Percentiles rank a stretch among this genome's conserved stretches.
phyloP scores from a whole-genome alignment of 2,888 invertebrate species.

The Autographa gamma region DNA sequence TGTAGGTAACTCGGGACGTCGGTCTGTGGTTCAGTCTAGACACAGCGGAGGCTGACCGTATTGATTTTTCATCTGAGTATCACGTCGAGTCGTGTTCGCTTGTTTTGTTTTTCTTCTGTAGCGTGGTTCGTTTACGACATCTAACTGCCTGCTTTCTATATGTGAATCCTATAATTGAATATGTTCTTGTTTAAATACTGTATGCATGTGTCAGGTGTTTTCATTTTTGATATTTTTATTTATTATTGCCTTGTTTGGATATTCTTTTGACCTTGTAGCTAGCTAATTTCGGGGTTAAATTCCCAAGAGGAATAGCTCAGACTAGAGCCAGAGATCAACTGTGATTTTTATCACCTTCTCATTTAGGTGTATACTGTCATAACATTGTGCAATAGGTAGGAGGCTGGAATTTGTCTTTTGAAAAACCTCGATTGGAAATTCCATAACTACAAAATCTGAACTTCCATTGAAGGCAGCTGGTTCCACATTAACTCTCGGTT shows the following conservation, averaged over 20 bases:
- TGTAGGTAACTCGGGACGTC: slow-evolving; percentile 48
- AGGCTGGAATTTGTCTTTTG: too few relatives aligned
- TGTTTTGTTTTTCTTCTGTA: slow-evolving; percentile 23
- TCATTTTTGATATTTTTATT: background rate
- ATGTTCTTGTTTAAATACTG: background rate
- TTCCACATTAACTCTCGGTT: too few relatives aligned
- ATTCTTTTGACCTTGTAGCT: background rate
- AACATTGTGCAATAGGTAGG: slow-evolving; percentile 40
- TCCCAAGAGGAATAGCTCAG: background rate
- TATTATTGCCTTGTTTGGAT: background rate
- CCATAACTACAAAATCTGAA: too few relatives aligned
- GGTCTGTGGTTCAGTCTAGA: slow-evolving; percentile 63
- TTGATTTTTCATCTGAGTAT: slow-evolving; percentile 64
- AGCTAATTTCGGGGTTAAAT: background rate
- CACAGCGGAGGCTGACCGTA: slow-evolving; percentile 64
- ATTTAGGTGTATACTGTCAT: slow-evolving; percentile 12
- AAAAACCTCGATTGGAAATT: too few relatives aligned
- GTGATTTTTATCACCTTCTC: background rate
- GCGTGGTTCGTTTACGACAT: background rate
- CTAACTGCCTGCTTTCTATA: background rate
- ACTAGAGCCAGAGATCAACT: background rate
- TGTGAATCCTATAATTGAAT: background rate
- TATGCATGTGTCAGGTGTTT: background rate
- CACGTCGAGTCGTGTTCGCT: slow-evolving; percentile 28
- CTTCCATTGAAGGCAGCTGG: too few relatives aligned